A percentile compares a stretch with the other conserved stretches of the same genome.
These are phyloP conservation scores for Seriola aureovittata DNA, from an alignment of 2,113 vertebrate species.

Conservation along the genomic window DNA sequence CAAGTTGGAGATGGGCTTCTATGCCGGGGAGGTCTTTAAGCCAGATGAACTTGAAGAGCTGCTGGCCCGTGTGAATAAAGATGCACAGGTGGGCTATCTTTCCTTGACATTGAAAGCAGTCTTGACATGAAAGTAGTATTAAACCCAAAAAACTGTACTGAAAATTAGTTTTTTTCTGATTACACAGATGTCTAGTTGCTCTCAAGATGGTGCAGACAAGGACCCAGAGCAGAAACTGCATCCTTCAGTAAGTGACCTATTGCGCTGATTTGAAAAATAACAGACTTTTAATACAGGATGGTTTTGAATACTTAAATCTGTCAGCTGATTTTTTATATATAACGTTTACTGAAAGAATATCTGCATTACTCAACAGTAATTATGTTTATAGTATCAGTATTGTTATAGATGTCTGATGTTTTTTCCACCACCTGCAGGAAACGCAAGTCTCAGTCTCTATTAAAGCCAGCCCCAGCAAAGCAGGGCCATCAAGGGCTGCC, in stretches of 20 bases:
- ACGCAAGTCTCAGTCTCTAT: background rate
- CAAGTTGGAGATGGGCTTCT: constrained; percentile 94
- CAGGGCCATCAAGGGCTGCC: constrained; percentile 13
- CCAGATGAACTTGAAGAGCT: constrained; percentile 89
- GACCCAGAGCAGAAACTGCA: constrained; percentile 51
- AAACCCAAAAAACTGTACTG: background rate
- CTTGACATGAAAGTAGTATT: background rate
- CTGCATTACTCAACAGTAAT: background rate
- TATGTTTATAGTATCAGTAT: background rate
- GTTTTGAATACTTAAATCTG: background rate
- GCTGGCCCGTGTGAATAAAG: constrained; percentile 63
- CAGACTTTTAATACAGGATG: background rate
- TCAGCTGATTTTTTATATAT: background rate
- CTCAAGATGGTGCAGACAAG: constrained; percentile 56
- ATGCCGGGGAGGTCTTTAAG: constrained; percentile 83
- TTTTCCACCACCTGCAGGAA: constrained; percentile 55
- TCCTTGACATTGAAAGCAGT: background rate
- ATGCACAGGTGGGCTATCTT: constrained; percentile 67
- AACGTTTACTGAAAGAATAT: background rate
- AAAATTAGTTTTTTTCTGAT: background rate
- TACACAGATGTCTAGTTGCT: constrained; percentile 67
- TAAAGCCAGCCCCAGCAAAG: constrained; percentile 25
- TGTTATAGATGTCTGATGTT: background rate
- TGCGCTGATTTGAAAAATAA: background rate
- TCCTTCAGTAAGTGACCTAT: constrained; percentile 59